phyloP scores from a whole-genome alignment of 1,140 invertebrate genomes.

The Rhyacophila brunnea region DNA sequence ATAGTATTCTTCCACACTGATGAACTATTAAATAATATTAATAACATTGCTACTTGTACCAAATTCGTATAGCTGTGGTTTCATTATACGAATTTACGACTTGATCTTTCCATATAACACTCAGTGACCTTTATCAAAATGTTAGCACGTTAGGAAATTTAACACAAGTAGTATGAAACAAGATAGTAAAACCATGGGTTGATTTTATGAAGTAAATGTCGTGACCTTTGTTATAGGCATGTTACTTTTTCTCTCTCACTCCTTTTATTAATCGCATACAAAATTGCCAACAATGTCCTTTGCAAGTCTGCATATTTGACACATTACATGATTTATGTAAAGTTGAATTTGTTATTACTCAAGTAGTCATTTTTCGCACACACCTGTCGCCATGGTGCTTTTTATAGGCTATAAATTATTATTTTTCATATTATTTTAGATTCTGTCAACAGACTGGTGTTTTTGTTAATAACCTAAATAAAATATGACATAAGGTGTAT shows the following conservation, averaged over 20 bases:
- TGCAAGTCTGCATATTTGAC: background rate
- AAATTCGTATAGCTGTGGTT: slow-evolving; percentile 13
- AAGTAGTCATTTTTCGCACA: too few relatives aligned
- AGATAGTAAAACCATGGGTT: slow-evolving; percentile 9
- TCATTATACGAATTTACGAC: slow-evolving; percentile 27
- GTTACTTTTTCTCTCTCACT: background rate
- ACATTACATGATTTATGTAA: too few relatives aligned
- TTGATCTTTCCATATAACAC: slow-evolving; percentile 31
- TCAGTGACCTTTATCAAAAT: slow-evolving; percentile 34
- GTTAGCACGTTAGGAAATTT: slow-evolving; percentile 35
- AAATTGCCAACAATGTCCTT: background rate
- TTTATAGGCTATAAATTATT: too few relatives aligned
- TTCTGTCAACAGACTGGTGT: too few relatives aligned
- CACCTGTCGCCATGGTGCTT: too few relatives aligned
- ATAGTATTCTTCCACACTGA: too few relatives aligned
- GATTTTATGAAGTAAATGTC: slow-evolving; percentile 33
- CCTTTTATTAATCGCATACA: background rate
- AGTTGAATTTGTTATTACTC: too few relatives aligned
- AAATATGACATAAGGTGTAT: too few relatives aligned
- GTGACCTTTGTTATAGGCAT: slow-evolving; percentile 24
- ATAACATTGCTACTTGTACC: too few relatives aligned
- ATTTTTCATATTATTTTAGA: too few relatives aligned
- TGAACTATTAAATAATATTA: too few relatives aligned
- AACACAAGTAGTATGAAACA: slow-evolving; percentile 21
- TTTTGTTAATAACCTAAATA: too few relatives aligned